phyloP scores from a whole-genome alignment of 64 coral and sea anemone species.

The Pocillopora verrucosa region DNA sequence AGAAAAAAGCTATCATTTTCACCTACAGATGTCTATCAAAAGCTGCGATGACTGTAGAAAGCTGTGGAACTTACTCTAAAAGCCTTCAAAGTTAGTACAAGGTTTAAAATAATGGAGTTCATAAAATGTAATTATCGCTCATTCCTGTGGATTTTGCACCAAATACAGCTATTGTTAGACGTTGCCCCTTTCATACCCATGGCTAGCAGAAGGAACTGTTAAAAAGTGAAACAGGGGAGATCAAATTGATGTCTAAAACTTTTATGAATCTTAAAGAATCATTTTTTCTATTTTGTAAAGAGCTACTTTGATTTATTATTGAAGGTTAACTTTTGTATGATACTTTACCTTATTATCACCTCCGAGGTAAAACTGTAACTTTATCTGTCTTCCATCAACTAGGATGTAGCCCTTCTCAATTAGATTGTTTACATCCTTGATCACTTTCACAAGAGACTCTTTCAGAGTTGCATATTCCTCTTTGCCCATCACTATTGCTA shows the following conservation, averaged over 20 bases:
- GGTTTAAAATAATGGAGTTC: too few relatives aligned
- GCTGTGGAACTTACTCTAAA: too few relatives aligned
- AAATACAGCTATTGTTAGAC: background rate
- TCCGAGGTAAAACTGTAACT: background rate
- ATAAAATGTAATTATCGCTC: background rate
- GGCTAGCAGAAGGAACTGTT: conserved; percentile 3
- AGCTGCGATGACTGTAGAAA: too few relatives aligned
- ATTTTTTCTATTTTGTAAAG: too few relatives aligned
- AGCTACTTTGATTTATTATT: too few relatives aligned
- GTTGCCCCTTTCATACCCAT: conserved; percentile 17
- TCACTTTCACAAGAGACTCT: background rate
- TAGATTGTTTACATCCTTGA: background rate
- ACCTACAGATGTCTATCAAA: too few relatives aligned
- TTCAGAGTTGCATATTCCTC: background rate
- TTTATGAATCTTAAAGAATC: too few relatives aligned
- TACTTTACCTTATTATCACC: conserved; percentile 3
- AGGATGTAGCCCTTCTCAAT: background rate
- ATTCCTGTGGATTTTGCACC: conserved; percentile 9
- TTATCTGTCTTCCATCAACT: background rate
- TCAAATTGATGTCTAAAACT: too few relatives aligned
- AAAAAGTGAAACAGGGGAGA: background rate
- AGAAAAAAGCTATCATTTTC: too few relatives aligned
- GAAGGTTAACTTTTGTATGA: background rate
- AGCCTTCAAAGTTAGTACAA: too few relatives aligned
- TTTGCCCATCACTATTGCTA: background rate